Conservation (phyloP, 2,113 vertebrate genomes). For the Mandrillus leucophaeus region DNA sequence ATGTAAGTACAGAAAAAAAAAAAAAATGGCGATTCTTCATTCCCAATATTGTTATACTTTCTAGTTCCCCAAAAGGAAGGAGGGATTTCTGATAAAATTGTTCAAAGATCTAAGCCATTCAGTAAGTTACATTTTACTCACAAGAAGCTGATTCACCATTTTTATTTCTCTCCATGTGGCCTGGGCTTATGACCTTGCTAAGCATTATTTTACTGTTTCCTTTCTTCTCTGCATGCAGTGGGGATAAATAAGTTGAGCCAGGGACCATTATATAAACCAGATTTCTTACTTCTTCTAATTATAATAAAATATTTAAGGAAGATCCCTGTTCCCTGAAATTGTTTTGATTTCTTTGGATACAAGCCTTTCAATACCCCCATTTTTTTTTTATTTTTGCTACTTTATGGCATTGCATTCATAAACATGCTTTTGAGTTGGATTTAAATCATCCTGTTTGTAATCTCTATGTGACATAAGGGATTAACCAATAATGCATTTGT, state of each 20-base stretch:
- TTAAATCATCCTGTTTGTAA: constrained; percentile 49
- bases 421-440: constrained; percentile 3
- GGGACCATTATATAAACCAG: not conserved
- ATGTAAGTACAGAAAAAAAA: not conserved
- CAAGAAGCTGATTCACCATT: not conserved
- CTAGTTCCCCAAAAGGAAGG: not conserved
- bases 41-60: not conserved
- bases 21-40: not conserved
- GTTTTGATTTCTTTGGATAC: not conserved
- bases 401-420: not conserved
- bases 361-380: not conserved
- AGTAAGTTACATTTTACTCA: not conserved
- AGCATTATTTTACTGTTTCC: not conserved
- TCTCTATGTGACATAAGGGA: constrained; percentile 55
- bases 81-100: not conserved
- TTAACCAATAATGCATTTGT: constrained; percentile 62
- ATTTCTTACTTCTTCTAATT: not conserved
- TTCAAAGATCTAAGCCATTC: not conserved
- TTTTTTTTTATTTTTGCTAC: not conserved
- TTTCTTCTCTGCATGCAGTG: not conserved
- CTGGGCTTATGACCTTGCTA: not conserved
- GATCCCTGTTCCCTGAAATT: not conserved
- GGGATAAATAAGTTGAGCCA: not conserved
- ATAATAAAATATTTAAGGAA: not conserved
- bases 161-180: not conserved